Evolutionary conservation across 53 echinoderm and acorn worm genomes (phyloP).

Genomic region (Luidia sarsii): DNA sequence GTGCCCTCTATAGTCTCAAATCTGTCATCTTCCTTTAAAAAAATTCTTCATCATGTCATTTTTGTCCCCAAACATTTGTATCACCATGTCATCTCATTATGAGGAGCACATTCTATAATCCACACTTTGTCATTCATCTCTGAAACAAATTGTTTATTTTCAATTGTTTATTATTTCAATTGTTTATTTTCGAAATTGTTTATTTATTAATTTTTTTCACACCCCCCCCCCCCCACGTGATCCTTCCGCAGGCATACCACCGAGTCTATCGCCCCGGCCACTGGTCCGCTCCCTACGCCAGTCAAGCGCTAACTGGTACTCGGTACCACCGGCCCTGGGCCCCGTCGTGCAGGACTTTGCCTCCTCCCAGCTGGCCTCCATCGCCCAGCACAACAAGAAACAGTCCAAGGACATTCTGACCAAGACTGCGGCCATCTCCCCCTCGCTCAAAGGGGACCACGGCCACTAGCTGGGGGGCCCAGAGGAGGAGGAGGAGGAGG

Average conservation of each 20-base stretch:
- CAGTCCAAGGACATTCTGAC: constrained; percentile 51
- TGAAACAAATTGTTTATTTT: too few species aligned
- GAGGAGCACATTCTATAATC: too few species aligned
- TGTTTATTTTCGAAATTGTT: not conserved
- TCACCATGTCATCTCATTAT: too few species aligned
- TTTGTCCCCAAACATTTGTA: too few species aligned
- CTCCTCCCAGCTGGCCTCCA: constrained; percentile 78
- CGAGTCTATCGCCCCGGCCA: constrained; percentile 62
- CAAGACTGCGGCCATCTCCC: not conserved
- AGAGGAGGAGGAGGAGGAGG: too few species aligned
- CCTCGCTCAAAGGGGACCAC: constrained; percentile 18
- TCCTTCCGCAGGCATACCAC: constrained; percentile 46
- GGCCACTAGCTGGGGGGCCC: too few species aligned
- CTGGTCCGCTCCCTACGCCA: constrained; percentile 46
- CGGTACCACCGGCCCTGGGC: constrained; percentile 79
- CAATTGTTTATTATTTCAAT: too few species aligned
- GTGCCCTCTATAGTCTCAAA: too few species aligned
- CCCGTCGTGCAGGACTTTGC: constrained; percentile 87
- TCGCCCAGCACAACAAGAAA: constrained; percentile 73
- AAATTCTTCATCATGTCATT: too few species aligned
- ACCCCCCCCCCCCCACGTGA: not conserved
- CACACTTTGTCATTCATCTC: too few species aligned
- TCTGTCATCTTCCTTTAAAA: too few species aligned
- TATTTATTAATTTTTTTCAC: not conserved
- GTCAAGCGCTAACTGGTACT: constrained; percentile 60